Percentiles rank a stretch among this genome's conserved stretches.
phyloP scores from a whole-genome alignment of 2,888 invertebrate species.

The Pristionchus exspectatus region DNA sequence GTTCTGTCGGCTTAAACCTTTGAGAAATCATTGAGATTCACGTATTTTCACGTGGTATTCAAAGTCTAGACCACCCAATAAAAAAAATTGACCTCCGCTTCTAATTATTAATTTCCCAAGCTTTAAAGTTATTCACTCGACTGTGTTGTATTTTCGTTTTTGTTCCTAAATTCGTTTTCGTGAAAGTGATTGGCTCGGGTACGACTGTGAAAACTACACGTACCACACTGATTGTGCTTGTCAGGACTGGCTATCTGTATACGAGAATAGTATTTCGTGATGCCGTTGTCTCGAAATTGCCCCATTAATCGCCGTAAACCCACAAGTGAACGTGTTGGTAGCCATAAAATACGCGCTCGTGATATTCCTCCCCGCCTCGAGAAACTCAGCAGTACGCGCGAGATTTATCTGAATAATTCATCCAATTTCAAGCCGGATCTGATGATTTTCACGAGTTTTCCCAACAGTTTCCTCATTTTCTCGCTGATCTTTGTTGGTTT shows the following conservation, averaged over 20 bases:
- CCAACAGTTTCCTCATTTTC: neutral
- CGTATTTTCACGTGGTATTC: neutral
- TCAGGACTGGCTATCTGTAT: no score
- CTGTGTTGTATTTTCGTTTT: no score
- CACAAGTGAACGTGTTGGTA: neutral
- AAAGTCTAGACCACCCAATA: neutral
- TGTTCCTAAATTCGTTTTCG: no score
- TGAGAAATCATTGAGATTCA: neutral
- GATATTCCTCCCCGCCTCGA: constrained; percentile 6
- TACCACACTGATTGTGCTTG: no score
- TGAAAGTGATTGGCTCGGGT: no score
- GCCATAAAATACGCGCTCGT: neutral
- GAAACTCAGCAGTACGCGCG: neutral
- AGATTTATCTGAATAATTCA: constrained; percentile 23
- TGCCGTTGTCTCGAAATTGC: no score
- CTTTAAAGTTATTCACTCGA: no score
- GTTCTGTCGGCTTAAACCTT: neutral
- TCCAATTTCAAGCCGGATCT: neutral
- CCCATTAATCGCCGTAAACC: neutral
- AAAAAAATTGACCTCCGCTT: no score
- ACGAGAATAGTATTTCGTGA: no score
- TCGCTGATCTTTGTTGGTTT: neutral
- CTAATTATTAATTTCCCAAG: no score
- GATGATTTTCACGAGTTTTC: neutral
- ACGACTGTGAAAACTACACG: no score